phyloP scores from a whole-genome alignment of 2,113 vertebrate species.

The Indicator maculatus region DNA sequence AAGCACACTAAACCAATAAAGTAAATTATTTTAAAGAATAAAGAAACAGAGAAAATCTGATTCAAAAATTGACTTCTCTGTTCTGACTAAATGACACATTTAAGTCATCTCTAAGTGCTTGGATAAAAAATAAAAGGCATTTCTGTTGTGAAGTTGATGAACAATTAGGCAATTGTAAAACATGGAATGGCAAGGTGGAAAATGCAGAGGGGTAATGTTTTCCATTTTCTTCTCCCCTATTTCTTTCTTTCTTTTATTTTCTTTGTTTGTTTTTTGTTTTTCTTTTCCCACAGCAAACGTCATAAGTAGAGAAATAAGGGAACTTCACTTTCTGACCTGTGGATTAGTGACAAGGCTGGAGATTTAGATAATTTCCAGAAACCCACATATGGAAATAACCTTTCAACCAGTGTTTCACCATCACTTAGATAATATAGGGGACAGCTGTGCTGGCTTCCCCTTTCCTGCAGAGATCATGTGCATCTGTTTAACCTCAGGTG shows the following conservation, averaged over 20 bases:
- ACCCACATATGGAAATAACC: neutral
- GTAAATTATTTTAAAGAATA: conserved; percentile 71
- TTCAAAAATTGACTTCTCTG: conserved; percentile 75
- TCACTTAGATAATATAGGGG: neutral
- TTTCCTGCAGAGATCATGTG: neutral
- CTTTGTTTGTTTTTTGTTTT: neutral
- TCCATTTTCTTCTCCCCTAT: neutral
- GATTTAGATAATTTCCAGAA: neutral
- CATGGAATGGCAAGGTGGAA: conserved; percentile 40
- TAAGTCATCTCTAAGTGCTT: conserved; percentile 73
- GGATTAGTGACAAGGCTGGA: conserved; percentile 15
- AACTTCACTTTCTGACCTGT: conserved; percentile 23
- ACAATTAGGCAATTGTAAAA: conserved; percentile 70
- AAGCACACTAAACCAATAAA: conserved; percentile 64
- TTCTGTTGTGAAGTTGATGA: conserved; percentile 68
- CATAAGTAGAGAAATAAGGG: neutral
- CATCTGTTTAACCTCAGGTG: neutral
- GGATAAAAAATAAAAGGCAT: conserved; percentile 69
- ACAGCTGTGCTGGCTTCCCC: neutral
- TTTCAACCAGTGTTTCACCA: neutral
- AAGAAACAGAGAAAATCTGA: conserved; percentile 66
- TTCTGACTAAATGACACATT: conserved; percentile 77
- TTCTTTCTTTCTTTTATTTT: neutral
- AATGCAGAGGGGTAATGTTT: conserved; percentile 53
- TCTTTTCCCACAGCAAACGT: neutral